phyloP scores from a whole-genome alignment of 2,797 vertebrate genomes.

The Pangasius larnaudii region DNA sequence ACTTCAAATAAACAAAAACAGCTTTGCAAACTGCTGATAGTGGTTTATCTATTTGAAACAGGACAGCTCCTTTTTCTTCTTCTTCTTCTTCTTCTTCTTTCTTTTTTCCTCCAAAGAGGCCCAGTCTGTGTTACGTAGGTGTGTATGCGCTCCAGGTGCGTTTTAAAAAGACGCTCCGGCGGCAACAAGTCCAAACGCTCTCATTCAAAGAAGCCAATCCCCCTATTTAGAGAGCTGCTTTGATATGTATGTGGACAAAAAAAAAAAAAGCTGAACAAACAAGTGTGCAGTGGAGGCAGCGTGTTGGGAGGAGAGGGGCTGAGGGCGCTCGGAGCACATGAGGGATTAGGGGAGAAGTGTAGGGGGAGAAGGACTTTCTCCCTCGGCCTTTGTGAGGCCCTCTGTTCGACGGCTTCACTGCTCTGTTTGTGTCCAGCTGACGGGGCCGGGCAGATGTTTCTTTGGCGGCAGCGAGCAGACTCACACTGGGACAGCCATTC shows the following conservation, averaged over 20 bases:
- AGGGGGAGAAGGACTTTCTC: slow-evolving; percentile 60
- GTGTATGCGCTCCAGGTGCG: slow-evolving; percentile 72
- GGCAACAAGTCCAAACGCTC: slow-evolving; percentile 68
- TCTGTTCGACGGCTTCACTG: slow-evolving; percentile 59
- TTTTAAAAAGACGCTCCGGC: slow-evolving; percentile 69
- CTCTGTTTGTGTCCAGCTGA: slow-evolving; percentile 63
- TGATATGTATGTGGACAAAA: slow-evolving; percentile 69
- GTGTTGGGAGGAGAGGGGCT: slow-evolving; percentile 55
- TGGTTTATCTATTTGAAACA: slow-evolving; percentile 30
- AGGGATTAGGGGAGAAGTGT: slow-evolving; percentile 62
- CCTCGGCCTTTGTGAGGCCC: slow-evolving; percentile 64
- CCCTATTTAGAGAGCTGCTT: slow-evolving; percentile 70
- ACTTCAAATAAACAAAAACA: neutral
- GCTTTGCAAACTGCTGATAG: slow-evolving; percentile 38
- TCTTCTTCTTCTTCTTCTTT: neutral
- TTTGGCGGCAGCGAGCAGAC: slow-evolving; percentile 54
- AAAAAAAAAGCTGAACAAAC: slow-evolving; percentile 60
- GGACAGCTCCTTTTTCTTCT: neutral
- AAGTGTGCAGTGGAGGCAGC: slow-evolving; percentile 58
- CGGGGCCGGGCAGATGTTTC: slow-evolving; percentile 71
- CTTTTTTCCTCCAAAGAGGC: neutral
- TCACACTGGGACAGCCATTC: slow-evolving; percentile 52
- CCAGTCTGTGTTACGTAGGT: slow-evolving; percentile 39
- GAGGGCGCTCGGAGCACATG: slow-evolving; percentile 38
- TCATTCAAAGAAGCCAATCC: slow-evolving; percentile 66